These are phyloP conservation scores for Philonicus albiceps DNA, from an alignment of 2,888 invertebrate genomes.

Conservation along the genomic window DNA sequence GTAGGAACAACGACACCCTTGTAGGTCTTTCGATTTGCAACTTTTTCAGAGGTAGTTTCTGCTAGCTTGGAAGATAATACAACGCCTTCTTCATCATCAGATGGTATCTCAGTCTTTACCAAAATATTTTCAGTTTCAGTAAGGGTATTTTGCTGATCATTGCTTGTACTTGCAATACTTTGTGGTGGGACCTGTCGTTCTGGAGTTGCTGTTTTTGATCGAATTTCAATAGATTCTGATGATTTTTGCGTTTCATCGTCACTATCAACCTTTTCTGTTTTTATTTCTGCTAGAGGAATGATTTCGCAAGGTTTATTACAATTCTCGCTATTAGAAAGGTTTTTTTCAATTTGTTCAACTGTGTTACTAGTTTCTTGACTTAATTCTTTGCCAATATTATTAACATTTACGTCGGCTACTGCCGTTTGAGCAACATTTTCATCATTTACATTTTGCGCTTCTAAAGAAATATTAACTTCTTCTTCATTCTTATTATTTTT, in stretches of 20 bases:
- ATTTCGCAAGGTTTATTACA: slow-evolving; percentile 1
- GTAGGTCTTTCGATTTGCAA: neutral
- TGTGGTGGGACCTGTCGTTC: neutral
- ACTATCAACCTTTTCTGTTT: slow-evolving; percentile 49
- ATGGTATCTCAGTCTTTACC: slow-evolving; percentile 57
- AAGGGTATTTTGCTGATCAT: neutral
- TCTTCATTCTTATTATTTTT: neutral
- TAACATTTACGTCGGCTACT: neutral
- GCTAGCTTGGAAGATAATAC: neutral
- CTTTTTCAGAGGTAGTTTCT: neutral
- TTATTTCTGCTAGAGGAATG: slow-evolving; percentile 51
- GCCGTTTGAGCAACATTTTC: neutral
- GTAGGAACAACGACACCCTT: neutral
- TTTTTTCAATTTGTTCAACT: neutral
- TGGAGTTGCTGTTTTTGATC: slow-evolving; percentile 5
- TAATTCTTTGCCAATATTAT: neutral
- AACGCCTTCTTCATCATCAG: slow-evolving; percentile 53
- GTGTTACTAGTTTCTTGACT: neutral
- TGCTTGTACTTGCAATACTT: neutral
- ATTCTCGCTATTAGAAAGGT: neutral
- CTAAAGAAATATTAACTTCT: neutral
- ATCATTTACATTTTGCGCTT: neutral
- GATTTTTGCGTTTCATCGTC: slow-evolving; percentile 6
- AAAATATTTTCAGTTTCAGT: neutral
- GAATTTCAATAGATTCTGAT: neutral